Percentiles rank a stretch among this genome's conserved stretches.
These are phyloP conservation scores for Trachurus trachurus DNA, from an alignment of 2,797 vertebrate genomes.

Conservation along the genomic window DNA sequence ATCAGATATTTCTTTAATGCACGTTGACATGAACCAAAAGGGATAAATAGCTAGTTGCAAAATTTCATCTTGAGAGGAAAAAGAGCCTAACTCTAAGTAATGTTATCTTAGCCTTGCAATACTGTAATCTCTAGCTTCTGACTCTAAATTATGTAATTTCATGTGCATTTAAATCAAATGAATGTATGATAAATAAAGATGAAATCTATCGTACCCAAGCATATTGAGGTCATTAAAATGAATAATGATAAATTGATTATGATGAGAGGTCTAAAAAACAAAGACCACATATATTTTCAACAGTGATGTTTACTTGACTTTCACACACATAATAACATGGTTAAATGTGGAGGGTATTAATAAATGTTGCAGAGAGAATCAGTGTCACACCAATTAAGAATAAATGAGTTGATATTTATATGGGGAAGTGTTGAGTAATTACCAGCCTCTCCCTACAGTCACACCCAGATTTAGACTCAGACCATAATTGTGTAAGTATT, in stretches of 20 bases:
- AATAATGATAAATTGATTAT: neutral
- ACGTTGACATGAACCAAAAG: too few species aligned
- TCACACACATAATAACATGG: conserved; percentile 2
- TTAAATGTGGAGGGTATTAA: conserved; percentile 39
- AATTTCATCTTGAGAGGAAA: too few species aligned
- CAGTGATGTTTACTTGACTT: conserved; percentile 15
- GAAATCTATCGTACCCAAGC: neutral
- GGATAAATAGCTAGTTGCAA: too few species aligned
- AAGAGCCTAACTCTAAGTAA: too few species aligned
- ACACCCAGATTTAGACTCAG: conserved; percentile 28
- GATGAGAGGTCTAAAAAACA: neutral
- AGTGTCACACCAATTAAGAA: conserved; percentile 56
- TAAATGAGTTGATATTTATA: conserved; percentile 71
- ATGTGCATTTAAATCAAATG: too few species aligned
- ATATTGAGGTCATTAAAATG: neutral
- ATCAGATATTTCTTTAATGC: too few species aligned
- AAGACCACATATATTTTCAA: neutral
- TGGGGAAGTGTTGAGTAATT: conserved; percentile 57
- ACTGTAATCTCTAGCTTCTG: too few species aligned
- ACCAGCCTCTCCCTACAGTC: conserved; percentile 39
- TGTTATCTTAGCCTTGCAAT: too few species aligned
- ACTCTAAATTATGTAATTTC: too few species aligned
- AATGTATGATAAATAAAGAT: too few species aligned
- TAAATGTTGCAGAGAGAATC: conserved; percentile 37
- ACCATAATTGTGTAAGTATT: neutral